phyloP scores from a whole-genome alignment of 1,140 invertebrate species.

The Leucophenga varia region DNA sequence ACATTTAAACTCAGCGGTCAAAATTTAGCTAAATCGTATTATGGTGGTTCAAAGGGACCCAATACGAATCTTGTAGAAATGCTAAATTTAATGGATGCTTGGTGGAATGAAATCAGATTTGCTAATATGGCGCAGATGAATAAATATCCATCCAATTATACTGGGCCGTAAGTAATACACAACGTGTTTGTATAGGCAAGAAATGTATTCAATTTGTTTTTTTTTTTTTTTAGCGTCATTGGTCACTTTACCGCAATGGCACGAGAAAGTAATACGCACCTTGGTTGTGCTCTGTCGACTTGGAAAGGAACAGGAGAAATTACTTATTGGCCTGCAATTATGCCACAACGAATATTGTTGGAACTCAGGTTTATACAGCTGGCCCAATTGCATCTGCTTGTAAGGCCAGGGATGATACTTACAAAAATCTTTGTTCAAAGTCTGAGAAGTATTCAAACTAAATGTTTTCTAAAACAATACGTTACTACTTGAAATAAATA shows the following conservation, averaged over 20 bases:
- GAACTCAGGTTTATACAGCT: slow-evolving; percentile 3
- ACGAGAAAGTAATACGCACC: slow-evolving; percentile 1
- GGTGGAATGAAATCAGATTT: slow-evolving; percentile 16
- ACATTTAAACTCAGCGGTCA: slow-evolving; percentile 9
- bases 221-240: neutral
- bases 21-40: slow-evolving; percentile 9
- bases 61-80: neutral
- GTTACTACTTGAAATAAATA: too few relatives aligned
- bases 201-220: neutral
- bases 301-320: neutral
- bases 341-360: slow-evolving; percentile 11
- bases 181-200: too few relatives aligned
- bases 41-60: neutral
- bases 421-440: too few relatives aligned
- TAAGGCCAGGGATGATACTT: too few relatives aligned
- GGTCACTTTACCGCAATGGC: slow-evolving; percentile 8
- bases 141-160: neutral
- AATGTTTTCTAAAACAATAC: too few relatives aligned
- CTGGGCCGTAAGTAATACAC: slow-evolving; percentile 1
- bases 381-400: neutral
- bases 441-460: too few relatives aligned
- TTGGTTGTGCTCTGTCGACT: slow-evolving; percentile 3
- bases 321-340: slow-evolving; percentile 17
- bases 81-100: neutral
- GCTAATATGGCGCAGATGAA: neutral